phyloP scores from a whole-genome alignment of 2,113 vertebrate species.

The Thomomys bottae region DNA sequence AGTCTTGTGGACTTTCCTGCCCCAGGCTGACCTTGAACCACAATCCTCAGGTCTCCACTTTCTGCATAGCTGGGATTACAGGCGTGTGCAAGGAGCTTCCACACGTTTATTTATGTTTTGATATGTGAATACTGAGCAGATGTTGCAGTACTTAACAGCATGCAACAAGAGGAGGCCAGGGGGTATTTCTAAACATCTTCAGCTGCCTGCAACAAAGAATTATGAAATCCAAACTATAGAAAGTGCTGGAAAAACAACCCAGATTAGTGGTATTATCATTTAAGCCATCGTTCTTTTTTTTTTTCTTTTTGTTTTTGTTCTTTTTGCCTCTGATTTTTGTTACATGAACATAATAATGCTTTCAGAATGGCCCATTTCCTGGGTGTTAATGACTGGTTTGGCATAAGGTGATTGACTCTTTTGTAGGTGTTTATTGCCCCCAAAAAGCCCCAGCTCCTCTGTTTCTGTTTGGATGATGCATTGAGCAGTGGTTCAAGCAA shows the following conservation, averaged over 20 bases:
- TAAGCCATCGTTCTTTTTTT: slow-evolving; percentile 38
- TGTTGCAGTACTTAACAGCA: background rate
- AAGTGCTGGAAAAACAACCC: background rate
- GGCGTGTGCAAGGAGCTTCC: too few relatives aligned
- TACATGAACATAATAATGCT: slow-evolving; percentile 61
- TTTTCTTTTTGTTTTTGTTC: too few relatives aligned
- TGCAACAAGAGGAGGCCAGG: background rate
- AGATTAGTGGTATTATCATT: slow-evolving; percentile 55
- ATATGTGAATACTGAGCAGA: background rate
- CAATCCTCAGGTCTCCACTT: too few relatives aligned
- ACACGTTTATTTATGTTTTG: too few relatives aligned
- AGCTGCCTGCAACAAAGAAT: background rate
- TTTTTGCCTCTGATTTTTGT: slow-evolving; percentile 59
- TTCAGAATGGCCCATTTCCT: slow-evolving; percentile 63
- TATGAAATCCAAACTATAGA: background rate
- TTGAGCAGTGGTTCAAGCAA: slow-evolving; percentile 63
- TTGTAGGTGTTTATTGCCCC: slow-evolving; percentile 60
- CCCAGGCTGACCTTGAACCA: too few relatives aligned
- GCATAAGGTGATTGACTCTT: slow-evolving; percentile 63
- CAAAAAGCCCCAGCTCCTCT: slow-evolving; percentile 56
- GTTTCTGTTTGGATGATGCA: slow-evolving; percentile 57
- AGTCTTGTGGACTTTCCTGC: too few relatives aligned
- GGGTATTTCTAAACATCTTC: background rate
- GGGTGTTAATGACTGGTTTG: slow-evolving; percentile 69
- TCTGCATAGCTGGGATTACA: too few relatives aligned